Conservation (phyloP, 1,140 invertebrate species). For the Goniozus legneri region DNA sequence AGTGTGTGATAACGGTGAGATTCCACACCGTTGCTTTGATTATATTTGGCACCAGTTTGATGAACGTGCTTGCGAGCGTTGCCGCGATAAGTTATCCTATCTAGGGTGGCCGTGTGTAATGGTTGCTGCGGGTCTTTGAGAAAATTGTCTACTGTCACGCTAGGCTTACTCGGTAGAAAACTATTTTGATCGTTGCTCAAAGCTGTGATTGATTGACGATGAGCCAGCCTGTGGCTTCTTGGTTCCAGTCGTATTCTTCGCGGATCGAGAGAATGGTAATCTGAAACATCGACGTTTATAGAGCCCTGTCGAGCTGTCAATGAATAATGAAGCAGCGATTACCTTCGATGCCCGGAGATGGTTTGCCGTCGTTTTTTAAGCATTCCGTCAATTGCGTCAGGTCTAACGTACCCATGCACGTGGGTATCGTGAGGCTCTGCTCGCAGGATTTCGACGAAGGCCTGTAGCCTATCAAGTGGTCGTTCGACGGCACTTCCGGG, state of each 20-base stretch:
- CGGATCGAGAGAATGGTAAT: slow-evolving; percentile 32
- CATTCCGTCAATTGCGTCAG: slow-evolving; percentile 36
- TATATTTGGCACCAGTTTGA: slow-evolving; percentile 18
- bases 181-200: slow-evolving; percentile 18
- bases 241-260: slow-evolving; percentile 41
- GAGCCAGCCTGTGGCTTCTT: slow-evolving; percentile 38
- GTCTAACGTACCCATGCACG: slow-evolving; percentile 35
- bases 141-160: slow-evolving; percentile 21
- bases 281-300: slow-evolving; percentile 14
- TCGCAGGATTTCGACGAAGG: slow-evolving; percentile 29
- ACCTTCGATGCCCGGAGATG: slow-evolving; percentile 25
- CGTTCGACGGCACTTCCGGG: slow-evolving; percentile 39
- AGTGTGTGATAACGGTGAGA: slow-evolving; percentile 29
- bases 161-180: slow-evolving; percentile 19
- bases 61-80: slow-evolving; percentile 34
- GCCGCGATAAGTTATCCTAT: slow-evolving; percentile 41
- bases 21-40: slow-evolving; percentile 25
- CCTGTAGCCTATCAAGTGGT: slow-evolving; percentile 43
- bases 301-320: too few species aligned
- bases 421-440: slow-evolving; percentile 33
- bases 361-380: slow-evolving; percentile 30
- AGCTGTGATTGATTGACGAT: slow-evolving; percentile 25
- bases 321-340: neutral
- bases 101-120: slow-evolving; percentile 40
- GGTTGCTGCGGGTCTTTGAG: slow-evolving; percentile 23